Percentiles rank a stretch among this genome's conserved stretches.
Evolutionary conservation across 2,888 invertebrate species (phyloP).

Genomic region (Noctua fimbriata): DNA sequence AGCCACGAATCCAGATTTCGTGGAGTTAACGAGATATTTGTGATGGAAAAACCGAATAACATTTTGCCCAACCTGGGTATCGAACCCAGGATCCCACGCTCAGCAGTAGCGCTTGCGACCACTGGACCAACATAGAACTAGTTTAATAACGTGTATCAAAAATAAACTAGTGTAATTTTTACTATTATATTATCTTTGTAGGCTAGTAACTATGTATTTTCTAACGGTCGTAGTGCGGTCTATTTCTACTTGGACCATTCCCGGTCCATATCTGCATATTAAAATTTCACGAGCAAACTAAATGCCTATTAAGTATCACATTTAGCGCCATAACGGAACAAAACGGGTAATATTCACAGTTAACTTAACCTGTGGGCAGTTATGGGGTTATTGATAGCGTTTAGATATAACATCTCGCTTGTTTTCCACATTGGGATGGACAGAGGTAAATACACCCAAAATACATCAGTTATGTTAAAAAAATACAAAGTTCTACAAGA

Average conservation of each 20-base stretch:
- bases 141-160: background rate
- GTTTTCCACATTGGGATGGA: background rate
- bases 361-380: conserved; percentile 46
- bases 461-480: background rate
- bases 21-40: background rate
- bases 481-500: no score
- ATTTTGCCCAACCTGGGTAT: background rate
- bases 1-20: background rate
- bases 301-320: conserved; percentile 31
- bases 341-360: conserved; percentile 51
- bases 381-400: background rate
- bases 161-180: no score
- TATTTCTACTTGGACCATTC: conserved; percentile 4
- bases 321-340: conserved; percentile 30
- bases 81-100: background rate
- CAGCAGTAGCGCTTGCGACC: no score
- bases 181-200: background rate
- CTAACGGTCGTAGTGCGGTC: background rate
- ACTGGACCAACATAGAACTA: background rate
- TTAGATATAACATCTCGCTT: background rate
- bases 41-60: background rate
- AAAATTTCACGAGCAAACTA: conserved; percentile 51
- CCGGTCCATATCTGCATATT: conserved; percentile 41
- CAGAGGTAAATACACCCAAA: background rate
- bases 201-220: background rate